Conservation (phyloP, 2,113 vertebrate genomes). For the Cyanistes caeruleus region DNA sequence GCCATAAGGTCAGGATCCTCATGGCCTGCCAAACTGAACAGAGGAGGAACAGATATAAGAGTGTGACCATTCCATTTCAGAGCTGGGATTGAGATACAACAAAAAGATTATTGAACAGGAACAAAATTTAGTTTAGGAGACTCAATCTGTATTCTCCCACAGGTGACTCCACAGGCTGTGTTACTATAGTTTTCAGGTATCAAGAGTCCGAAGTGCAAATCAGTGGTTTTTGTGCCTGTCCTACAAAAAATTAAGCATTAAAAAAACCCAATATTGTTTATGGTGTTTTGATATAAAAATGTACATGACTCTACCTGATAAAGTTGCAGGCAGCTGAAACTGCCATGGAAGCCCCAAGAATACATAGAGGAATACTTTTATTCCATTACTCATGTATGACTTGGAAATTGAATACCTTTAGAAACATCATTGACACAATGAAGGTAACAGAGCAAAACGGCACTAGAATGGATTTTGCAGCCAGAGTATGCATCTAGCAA, state of each 20-base stretch:
- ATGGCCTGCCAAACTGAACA: background rate
- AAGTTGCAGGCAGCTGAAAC: background rate
- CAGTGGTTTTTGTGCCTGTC: background rate
- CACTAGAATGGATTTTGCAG: background rate
- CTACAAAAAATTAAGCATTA: background rate
- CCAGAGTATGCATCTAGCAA: background rate
- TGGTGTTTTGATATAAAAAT: background rate
- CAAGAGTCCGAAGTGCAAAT: background rate
- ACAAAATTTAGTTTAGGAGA: background rate
- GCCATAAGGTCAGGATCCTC: background rate
- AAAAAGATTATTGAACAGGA: background rate
- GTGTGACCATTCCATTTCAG: background rate
- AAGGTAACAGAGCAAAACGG: background rate
- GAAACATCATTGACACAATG: background rate
- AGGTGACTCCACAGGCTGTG: background rate
- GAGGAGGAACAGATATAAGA: background rate
- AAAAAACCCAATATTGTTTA: background rate
- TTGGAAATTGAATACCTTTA: background rate
- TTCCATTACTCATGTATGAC: background rate
- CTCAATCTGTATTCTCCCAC: background rate
- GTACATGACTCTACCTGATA: background rate
- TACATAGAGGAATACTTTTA: background rate
- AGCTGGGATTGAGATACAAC: background rate
- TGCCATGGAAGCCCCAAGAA: background rate
- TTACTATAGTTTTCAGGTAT: background rate